phyloP scores from a whole-genome alignment of 2,888 invertebrate genomes.

The Mactromeris polynyma region DNA sequence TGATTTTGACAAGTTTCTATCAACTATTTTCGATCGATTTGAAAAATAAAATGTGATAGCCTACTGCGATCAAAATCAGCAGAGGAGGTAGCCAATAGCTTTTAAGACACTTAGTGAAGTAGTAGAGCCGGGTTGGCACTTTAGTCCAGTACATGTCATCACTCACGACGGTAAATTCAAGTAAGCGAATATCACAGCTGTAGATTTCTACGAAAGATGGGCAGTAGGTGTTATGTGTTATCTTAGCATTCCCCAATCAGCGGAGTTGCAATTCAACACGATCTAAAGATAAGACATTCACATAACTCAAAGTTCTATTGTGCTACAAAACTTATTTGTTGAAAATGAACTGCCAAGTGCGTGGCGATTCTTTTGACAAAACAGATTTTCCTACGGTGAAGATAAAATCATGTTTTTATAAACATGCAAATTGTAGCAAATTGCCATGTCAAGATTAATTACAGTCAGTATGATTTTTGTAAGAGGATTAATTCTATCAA shows the following conservation, averaged over 20 bases:
- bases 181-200: neutral
- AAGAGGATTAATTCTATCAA: neutral
- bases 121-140: too few relatives aligned
- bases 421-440: slow-evolving; percentile 18
- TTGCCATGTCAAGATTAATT: neutral
- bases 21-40: too few relatives aligned
- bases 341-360: neutral
- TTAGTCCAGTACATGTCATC: too few relatives aligned
- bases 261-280: neutral
- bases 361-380: neutral
- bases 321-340: neutral
- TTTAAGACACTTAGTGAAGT: too few relatives aligned
- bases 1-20: too few relatives aligned
- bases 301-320: neutral
- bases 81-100: too few relatives aligned
- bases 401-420: neutral
- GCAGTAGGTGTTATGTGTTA: neutral
- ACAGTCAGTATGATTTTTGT: neutral
- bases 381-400: neutral
- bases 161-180: too few relatives aligned
- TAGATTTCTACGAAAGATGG: neutral
- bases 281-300: neutral
- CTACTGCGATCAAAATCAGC: too few relatives aligned
- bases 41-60: too few relatives aligned
- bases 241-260: neutral